Base-by-base conservation (phyloP, 1,140 invertebrate species). In the Atta colombica region DNA sequence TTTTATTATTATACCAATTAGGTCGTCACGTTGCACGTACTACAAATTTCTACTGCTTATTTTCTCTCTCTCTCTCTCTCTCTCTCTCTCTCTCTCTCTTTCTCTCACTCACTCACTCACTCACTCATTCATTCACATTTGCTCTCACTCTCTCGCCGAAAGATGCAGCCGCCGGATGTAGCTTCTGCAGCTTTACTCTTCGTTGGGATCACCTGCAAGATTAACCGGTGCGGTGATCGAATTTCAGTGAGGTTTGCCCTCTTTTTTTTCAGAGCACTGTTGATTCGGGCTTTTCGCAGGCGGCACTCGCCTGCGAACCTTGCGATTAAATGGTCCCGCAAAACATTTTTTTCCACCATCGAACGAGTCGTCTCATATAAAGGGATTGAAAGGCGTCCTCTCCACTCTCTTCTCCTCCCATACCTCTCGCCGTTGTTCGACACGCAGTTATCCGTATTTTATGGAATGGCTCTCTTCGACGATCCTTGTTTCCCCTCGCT, bases 1-100 rank as follows among this genome's bases (percentile, higher is more conserved):
- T 84, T 84, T 84, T 84, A 84, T 84, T 61, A 84, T 84, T 84
- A 84, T 63, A 84, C 69, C 69, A 84, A 84, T 84, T 84, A 84
- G 80, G 80, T 74, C 80, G 69, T 84, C 80, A 63, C 80, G 68
- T 84, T 75, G 80, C 80, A 55, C 69, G 39, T 51, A 84, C 69
- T 84, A 84, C 69, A 84, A 84, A 84, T 84, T 84, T 75, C 55
- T 25, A 63, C 69, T 55, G 55, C 39, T 61, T 75, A 51, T 84
- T 60, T 74, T 72, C 21, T 49, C 25, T 49, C 18, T 25, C 12
- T 49, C 14, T 49, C 58, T 21, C 21, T 60, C n/a, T 21, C 58
- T 21, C 21, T 21, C 21, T 60, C 3, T 25, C 14, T 25, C 58
- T 25, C 21, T 25, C 8, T 60, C n/a, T n/a, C n/a, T n/a, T n/a